Conservation (phyloP, 2,888 invertebrate genomes). For the Tetragonula carbonaria region DNA sequence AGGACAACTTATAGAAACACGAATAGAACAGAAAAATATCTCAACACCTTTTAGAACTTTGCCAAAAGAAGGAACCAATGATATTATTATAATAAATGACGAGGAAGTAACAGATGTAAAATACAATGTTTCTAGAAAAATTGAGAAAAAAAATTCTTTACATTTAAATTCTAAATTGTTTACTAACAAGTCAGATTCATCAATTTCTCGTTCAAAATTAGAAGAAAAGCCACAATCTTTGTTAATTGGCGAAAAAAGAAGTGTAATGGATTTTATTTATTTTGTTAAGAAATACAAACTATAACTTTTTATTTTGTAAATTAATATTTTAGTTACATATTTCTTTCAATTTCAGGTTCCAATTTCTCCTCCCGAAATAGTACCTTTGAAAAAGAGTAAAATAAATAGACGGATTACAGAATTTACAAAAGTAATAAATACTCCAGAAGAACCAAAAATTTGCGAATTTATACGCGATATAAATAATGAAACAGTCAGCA, state of each 20-base stretch:
- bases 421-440: constrained; percentile 61
- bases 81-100: constrained; percentile 40
- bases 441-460: constrained; percentile 57
- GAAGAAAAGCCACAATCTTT: background rate
- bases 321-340: background rate
- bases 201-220: background rate
- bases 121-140: background rate
- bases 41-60: constrained; percentile 19
- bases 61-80: constrained; percentile 30
- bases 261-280: constrained; percentile 12
- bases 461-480: constrained; percentile 74
- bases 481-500: constrained; percentile 54
- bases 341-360: constrained; percentile 11
- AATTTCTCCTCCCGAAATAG: constrained; percentile 16
- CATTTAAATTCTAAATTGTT: background rate
- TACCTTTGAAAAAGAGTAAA: constrained; percentile 27
- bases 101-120: background rate
- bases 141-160: background rate
- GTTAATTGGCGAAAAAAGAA: constrained; percentile 12
- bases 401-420: constrained; percentile 38
- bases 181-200: background rate
- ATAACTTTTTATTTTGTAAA: background rate
- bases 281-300: background rate
- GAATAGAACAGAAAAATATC: background rate
- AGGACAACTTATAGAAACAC: constrained; percentile 15